Base-by-base conservation (phyloP, 1,140 invertebrate species). In the Hyphantria cunea region DNA sequence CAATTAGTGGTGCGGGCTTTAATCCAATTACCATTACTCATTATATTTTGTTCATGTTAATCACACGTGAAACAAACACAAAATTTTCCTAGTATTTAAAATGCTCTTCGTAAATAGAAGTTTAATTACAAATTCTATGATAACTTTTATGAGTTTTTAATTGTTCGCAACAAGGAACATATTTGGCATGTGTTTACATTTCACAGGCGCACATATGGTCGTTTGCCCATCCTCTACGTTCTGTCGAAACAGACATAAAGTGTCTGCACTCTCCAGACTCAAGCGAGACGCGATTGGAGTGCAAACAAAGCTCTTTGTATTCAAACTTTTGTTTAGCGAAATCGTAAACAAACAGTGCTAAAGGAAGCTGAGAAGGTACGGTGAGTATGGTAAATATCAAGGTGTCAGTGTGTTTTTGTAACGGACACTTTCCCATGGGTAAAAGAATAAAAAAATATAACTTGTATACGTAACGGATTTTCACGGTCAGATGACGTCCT, bases 381-480 rank as follows among this genome's bases (percentile, higher is more conserved):
- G n/a, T 44, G 41, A 9, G 41, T 45, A 41, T 45, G 41, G 42
- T 32, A n/a, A 33, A 63, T 62, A 62, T 58, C 54, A 52, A 68
- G 37, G 15, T 59, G 42, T 65, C 34, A 34, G 50, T 65, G n/a
- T 47, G 45, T 37, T 49, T 41, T 39, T 58, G 6, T 58, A 58
- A 58, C 55, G 44, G 45, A 49, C 45, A 31, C 55, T 12, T 49
- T 58, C 55, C 45, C 55, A 58, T 39, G 55, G 45, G 9, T 49
- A 45, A 58, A 33, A 56, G 42, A 13, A 48, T 55, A 32, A 45
- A 45, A 47, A 59, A 41, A n/a, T 44, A 63, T 34, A 34, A 34
- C 10, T 6, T 34, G 54, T 45, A 51, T 70, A 74, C 53, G 68
- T 86, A 86, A 86, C 84, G 84, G 79, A 80, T 73, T 86, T 84